Evolutionary conservation across 2,888 invertebrate genomes (phyloP).

Genomic region (Prenolepis imparis): DNA sequence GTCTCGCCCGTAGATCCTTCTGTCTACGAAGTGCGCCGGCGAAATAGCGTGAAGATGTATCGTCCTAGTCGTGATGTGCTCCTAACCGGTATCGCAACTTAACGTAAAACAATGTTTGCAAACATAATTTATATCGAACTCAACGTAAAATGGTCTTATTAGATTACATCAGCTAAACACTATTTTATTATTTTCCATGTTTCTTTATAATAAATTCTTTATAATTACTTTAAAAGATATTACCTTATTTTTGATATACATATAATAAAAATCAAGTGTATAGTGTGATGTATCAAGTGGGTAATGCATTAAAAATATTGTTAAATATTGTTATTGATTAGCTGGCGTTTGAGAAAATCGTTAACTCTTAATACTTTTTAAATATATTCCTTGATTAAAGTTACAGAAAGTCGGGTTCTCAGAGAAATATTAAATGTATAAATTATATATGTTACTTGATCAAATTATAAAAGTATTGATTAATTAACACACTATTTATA

Average conservation of each 20-base stretch:
- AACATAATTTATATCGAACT: not conserved
- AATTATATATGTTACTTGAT: not conserved
- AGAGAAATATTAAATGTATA: not conserved
- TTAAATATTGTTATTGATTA: not conserved
- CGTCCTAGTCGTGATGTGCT: not conserved
- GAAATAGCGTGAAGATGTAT: conserved; percentile 57
- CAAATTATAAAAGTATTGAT: not conserved
- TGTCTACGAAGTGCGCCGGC: conserved; percentile 51
- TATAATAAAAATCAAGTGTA: not conserved
- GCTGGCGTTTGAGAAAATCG: not conserved
- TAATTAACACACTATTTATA: not conserved
- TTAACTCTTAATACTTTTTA: not conserved
- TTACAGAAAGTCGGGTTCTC: not conserved
- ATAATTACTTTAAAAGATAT: not conserved
- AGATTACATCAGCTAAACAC: not conserved
- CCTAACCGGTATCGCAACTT: conserved; percentile 2
- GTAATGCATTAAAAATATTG: too few species aligned
- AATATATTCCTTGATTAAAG: not conserved
- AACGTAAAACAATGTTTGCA: not conserved
- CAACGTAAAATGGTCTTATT: not conserved
- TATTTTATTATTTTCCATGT: not conserved
- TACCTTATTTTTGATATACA: not conserved
- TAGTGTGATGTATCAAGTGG: too few species aligned
- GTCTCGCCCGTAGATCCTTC: conserved; percentile 46
- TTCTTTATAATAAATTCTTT: not conserved